Percentiles rank a stretch among this genome's conserved stretches.
Conservation (phyloP, 2,888 invertebrate species). For the Drosophila paranaensis region DNA sequence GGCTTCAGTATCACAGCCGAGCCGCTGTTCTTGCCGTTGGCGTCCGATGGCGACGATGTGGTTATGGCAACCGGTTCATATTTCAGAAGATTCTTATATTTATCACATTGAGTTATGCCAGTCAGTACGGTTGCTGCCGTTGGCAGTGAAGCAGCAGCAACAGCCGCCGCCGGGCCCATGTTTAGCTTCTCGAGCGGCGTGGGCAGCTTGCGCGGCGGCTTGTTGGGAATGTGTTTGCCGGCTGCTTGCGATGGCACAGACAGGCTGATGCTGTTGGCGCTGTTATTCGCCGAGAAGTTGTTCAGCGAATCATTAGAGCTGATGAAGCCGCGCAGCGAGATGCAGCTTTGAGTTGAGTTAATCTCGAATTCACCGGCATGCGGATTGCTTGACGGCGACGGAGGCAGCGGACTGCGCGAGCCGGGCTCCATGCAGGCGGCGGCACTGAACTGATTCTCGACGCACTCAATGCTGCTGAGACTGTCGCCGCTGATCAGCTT, state of each 20-base stretch:
- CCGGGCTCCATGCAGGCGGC: conserved; percentile 92
- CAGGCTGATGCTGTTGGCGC: conserved; percentile 35
- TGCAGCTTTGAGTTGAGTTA: conserved; percentile 82
- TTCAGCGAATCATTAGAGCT: conserved; percentile 83
- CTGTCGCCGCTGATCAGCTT: conserved; percentile 91
- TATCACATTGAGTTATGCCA: conserved; percentile 73
- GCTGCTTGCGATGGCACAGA: conserved; percentile 32
- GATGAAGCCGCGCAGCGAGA: conserved; percentile 81
- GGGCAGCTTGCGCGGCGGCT: conserved; percentile 83
- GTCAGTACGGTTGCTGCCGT: background rate
- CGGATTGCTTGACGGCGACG: conserved; percentile 86
- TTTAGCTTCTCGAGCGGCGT: conserved; percentile 55
- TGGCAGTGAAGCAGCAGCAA: background rate
- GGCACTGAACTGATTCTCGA: conserved; percentile 91
- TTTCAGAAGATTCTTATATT: conserved; percentile 83
- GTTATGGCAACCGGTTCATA: conserved; percentile 84
- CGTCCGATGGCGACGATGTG: conserved; percentile 78
- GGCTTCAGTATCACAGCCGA: conserved; percentile 83
- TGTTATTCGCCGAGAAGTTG: conserved; percentile 73
- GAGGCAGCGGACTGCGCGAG: conserved; percentile 92
- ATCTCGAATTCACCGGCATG: conserved; percentile 81
- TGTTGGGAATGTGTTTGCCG: conserved; percentile 83
- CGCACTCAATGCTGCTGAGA: conserved; percentile 88
- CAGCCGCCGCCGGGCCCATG: conserved; percentile 5
- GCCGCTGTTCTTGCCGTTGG: conserved; percentile 74